These are phyloP conservation scores for Andricus grossulariae DNA, from an alignment of 1,140 invertebrate species.

Conservation along the genomic window DNA sequence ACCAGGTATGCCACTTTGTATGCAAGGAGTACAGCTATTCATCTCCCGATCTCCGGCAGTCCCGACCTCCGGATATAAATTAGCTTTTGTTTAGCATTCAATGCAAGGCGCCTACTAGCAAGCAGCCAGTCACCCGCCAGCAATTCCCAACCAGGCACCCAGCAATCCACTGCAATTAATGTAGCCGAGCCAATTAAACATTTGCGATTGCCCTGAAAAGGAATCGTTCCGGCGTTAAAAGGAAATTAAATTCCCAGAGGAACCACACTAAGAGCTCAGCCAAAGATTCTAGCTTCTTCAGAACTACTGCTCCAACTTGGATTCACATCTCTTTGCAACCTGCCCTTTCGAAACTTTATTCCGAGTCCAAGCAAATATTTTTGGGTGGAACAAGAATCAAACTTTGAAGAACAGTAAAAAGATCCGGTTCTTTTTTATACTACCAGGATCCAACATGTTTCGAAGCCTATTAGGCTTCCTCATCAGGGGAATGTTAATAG, in stretches of 20 bases:
- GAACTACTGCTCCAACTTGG: constrained; percentile 1
- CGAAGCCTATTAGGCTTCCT: too few relatives aligned
- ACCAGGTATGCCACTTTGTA: constrained; percentile 65
- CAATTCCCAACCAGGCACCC: constrained; percentile 56
- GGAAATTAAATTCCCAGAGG: constrained; percentile 61
- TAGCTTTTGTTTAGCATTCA: constrained; percentile 78
- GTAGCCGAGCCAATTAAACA: constrained; percentile 72
- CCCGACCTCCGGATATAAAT: constrained; percentile 75
- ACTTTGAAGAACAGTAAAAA: too few relatives aligned
- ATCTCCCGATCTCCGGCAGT: constrained; percentile 74
- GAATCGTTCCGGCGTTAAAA: constrained; percentile 57
- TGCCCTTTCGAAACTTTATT: too few relatives aligned
- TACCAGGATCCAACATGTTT: too few relatives aligned
- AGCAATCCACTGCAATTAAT: constrained; percentile 70
- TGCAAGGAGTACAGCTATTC: constrained; percentile 74
- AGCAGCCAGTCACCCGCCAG: constrained; percentile 47
- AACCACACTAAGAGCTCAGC: constrained; percentile 38
- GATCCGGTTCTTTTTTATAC: too few relatives aligned
- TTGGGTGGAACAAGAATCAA: too few relatives aligned
- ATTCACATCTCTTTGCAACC: too few relatives aligned
- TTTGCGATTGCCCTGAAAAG: constrained; percentile 61
- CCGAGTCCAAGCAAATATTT: too few relatives aligned
- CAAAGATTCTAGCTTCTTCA: constrained; percentile 25
- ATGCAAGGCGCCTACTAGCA: constrained; percentile 62
- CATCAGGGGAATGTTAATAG: too few relatives aligned